Conservation (phyloP, 2,888 invertebrate genomes). For the Mesochorus sp. region DNA sequence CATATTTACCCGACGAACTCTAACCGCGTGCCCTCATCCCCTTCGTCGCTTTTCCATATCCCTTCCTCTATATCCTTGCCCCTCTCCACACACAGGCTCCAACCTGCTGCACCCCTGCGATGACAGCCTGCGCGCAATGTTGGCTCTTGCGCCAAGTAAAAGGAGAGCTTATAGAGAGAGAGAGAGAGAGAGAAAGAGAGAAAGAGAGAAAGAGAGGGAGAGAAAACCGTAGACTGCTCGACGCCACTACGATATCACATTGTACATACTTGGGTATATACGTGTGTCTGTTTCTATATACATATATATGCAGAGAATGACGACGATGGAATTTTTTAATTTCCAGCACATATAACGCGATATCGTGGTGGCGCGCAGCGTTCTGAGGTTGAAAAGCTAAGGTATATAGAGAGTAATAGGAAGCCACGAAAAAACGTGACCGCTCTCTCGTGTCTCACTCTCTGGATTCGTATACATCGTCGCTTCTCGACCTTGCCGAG, state of each 20-base stretch:
- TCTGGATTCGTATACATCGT: constrained; percentile 1
- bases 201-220: too few species aligned
- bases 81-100: constrained; percentile 11
- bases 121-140: constrained; percentile 72
- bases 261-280: constrained; percentile 25
- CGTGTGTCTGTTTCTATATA: neutral
- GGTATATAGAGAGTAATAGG: neutral
- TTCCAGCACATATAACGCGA: constrained; percentile 51
- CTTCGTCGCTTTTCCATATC: constrained; percentile 23
- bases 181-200: too few species aligned
- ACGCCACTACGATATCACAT: constrained; percentile 70
- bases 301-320: constrained; percentile 10
- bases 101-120: constrained; percentile 66
- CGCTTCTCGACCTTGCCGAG: constrained; percentile 55
- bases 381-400: constrained; percentile 3
- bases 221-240: constrained; percentile 71
- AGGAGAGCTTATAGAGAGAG: constrained; percentile 50
- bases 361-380: constrained; percentile 21
- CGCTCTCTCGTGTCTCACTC: constrained; percentile 17
- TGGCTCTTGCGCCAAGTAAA: constrained; percentile 41
- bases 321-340: constrained; percentile 53
- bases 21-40: constrained; percentile 43
- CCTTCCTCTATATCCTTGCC: constrained; percentile 13
- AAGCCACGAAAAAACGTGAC: constrained; percentile 50
- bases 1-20: constrained; percentile 78